These are phyloP conservation scores for Antennarius maculatus DNA, from an alignment of 2,797 vertebrate genomes.

Conservation along the genomic window DNA sequence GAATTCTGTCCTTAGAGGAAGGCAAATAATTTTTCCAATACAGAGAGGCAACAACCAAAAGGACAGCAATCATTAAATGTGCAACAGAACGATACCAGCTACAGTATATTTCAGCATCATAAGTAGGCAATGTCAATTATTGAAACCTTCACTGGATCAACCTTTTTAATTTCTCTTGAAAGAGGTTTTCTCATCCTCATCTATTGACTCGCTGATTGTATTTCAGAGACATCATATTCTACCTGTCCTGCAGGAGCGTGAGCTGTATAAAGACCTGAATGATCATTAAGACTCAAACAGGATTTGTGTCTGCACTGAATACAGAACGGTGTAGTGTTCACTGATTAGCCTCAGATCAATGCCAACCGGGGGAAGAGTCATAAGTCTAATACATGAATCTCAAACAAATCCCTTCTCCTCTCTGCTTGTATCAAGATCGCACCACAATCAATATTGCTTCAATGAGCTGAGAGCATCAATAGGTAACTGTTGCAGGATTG, in stretches of 20 bases:
- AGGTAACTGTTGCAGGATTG: no score
- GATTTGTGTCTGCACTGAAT: background rate
- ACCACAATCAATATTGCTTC: no score
- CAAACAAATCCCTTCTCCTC: background rate
- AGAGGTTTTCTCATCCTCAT: background rate
- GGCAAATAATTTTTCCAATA: background rate
- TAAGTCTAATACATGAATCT: slow-evolving; percentile 7
- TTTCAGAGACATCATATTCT: background rate
- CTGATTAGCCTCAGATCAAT: slow-evolving; percentile 14
- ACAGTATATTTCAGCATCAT: background rate
- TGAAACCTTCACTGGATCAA: background rate
- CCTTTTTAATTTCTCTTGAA: background rate
- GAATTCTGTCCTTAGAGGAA: background rate
- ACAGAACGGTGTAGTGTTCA: no score
- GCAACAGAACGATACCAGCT: background rate
- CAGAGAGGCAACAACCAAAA: background rate
- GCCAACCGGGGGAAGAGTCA: background rate
- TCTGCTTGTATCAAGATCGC: background rate
- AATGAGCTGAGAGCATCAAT: no score
- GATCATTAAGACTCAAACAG: slow-evolving; percentile 12
- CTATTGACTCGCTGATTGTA: slow-evolving; percentile 5
- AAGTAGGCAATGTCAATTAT: background rate
- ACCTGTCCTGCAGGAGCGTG: background rate
- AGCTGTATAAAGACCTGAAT: background rate
- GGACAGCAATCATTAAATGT: background rate